Evolutionary conservation across 2,888 invertebrate species (phyloP).

Genomic region (Idaea straminata): DNA sequence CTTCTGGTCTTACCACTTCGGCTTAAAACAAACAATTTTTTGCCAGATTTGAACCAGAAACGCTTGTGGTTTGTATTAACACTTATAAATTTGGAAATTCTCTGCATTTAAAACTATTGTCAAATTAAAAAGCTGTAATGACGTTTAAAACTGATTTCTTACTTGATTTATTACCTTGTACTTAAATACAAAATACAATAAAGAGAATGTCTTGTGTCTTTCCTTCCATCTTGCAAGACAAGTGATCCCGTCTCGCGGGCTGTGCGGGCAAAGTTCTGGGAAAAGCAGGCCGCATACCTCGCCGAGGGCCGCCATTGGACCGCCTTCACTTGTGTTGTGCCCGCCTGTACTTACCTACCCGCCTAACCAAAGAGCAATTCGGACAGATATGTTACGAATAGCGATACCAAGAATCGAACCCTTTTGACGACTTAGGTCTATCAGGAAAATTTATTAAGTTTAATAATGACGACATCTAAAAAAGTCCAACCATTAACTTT

Average conservation of each 20-base stretch:
- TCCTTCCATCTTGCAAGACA: slow-evolving; percentile 27
- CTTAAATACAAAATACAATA: slow-evolving; percentile 1
- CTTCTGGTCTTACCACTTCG: too few relatives aligned
- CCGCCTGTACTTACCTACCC: neutral
- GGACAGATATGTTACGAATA: neutral
- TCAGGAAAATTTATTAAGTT: too few relatives aligned
- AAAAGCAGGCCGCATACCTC: slow-evolving; percentile 77
- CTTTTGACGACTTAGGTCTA: neutral
- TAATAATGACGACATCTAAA: too few relatives aligned
- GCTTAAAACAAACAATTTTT: too few relatives aligned
- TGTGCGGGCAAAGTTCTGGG: slow-evolving; percentile 62
- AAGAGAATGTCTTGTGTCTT: neutral
- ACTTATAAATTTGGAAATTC: too few relatives aligned
- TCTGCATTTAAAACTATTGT: too few relatives aligned
- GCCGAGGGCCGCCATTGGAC: slow-evolving; percentile 58
- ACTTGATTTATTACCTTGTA: neutral
- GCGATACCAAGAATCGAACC: slow-evolving; percentile 1
- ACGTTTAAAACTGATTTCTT: too few relatives aligned
- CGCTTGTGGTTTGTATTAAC: too few relatives aligned
- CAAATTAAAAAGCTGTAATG: too few relatives aligned
- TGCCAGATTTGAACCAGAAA: too few relatives aligned
- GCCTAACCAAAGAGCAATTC: slow-evolving; percentile 17
- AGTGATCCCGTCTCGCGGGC: slow-evolving; percentile 45
- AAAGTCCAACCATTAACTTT: too few relatives aligned
- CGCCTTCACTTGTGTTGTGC: slow-evolving; percentile 34